Evolutionary conservation across 2,888 invertebrate genomes (phyloP).

Genomic region (Noctua janthe): DNA sequence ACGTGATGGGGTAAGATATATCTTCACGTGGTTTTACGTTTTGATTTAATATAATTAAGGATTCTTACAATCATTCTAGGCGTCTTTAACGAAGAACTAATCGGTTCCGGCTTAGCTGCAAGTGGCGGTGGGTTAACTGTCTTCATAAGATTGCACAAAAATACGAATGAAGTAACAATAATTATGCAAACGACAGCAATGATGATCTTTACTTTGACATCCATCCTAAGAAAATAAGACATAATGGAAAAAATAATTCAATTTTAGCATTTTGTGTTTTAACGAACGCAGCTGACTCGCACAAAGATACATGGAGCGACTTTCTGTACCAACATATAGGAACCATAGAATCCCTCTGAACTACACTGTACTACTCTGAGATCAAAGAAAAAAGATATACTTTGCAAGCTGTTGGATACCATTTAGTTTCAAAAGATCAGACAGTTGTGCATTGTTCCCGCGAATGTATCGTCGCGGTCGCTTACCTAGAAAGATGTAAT

Average conservation of each 20-base stretch:
- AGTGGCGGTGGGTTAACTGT: slow-evolving; percentile 71
- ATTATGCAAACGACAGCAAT: slow-evolving; percentile 31
- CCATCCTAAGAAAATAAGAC: neutral
- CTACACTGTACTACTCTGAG: neutral
- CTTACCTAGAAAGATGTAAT: slow-evolving; percentile 10
- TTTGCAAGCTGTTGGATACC: neutral
- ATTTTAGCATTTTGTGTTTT: neutral
- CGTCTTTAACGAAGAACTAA: too few species aligned
- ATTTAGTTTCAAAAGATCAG: neutral
- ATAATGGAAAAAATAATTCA: neutral
- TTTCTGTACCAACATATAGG: too few species aligned
- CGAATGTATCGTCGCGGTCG: neutral
- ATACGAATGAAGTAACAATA: slow-evolving; percentile 68
- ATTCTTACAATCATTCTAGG: neutral
- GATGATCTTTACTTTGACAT: neutral
- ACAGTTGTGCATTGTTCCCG: neutral
- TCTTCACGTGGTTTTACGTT: neutral
- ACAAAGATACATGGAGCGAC: neutral
- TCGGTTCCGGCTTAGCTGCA: neutral
- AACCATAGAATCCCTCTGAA: neutral
- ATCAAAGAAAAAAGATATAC: neutral
- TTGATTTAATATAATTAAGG: neutral
- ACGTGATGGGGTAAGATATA: neutral
- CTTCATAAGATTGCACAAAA: slow-evolving; percentile 71
- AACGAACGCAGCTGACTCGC: neutral